phyloP scores from a whole-genome alignment of 2,113 vertebrate species.

The Trichomycterus rosablanca region DNA sequence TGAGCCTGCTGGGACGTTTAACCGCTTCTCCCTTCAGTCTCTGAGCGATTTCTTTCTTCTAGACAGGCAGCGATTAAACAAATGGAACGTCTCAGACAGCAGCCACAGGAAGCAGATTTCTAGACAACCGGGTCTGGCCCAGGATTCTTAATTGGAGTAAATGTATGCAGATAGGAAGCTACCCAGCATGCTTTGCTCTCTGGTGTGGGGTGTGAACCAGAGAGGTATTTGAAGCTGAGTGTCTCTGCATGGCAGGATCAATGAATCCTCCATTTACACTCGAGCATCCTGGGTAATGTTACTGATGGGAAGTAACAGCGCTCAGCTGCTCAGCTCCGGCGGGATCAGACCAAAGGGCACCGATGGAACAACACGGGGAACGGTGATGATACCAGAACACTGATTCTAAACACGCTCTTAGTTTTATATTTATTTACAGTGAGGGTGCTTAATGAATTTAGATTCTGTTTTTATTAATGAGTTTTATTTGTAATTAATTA shows the following conservation, averaged over 20 bases:
- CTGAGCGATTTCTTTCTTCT: constrained; percentile 38
- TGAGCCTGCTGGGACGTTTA: too few species aligned
- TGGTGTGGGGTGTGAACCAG: constrained; percentile 1
- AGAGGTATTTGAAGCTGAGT: constrained; percentile 3
- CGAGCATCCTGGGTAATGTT: constrained; percentile 41
- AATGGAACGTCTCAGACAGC: constrained; percentile 52
- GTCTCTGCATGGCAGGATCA: constrained; percentile 42
- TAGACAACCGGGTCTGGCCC: too few species aligned
- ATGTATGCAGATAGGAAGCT: constrained; percentile 48
- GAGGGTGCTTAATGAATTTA: too few species aligned
- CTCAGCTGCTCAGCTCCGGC: neutral
- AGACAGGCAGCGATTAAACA: constrained; percentile 44
- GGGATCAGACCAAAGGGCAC: too few species aligned
- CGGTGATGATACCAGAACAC: too few species aligned
- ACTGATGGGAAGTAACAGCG: constrained; percentile 33
- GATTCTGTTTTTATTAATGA: too few species aligned
- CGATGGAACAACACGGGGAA: too few species aligned
- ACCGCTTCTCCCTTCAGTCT: too few species aligned
- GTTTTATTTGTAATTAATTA: too few species aligned
- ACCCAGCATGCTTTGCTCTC: too few species aligned
- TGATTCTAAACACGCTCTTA: too few species aligned
- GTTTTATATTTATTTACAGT: too few species aligned
- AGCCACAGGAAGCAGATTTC: constrained; percentile 51
- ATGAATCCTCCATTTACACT: constrained; percentile 50
- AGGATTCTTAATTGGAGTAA: constrained; percentile 52